These are phyloP conservation scores for Anoplius nigerrimus DNA, from an alignment of 2,888 invertebrate genomes.

Conservation along the genomic window DNA sequence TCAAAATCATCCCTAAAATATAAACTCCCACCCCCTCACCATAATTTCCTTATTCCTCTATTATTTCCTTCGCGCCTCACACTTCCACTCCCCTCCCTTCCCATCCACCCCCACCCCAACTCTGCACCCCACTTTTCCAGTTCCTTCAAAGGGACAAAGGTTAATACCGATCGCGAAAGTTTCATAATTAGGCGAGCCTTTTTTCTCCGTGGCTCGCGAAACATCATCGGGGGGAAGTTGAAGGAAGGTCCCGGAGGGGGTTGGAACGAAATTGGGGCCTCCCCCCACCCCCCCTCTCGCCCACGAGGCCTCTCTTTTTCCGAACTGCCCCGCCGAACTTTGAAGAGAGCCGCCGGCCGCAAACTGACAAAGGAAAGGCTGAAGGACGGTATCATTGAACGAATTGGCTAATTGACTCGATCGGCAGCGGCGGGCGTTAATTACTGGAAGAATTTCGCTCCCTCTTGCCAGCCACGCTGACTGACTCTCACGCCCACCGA, in stretches of 20 bases:
- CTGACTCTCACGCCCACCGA: conserved; percentile 30
- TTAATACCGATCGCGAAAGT: too few relatives aligned
- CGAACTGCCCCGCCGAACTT: too few relatives aligned
- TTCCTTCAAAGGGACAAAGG: too few relatives aligned
- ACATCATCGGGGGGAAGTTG: not conserved
- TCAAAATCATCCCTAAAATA: too few relatives aligned
- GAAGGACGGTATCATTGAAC: conserved; percentile 65
- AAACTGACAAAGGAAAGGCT: conserved; percentile 31
- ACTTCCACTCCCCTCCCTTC: too few relatives aligned
- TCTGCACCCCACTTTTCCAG: not conserved
- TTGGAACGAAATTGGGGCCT: not conserved
- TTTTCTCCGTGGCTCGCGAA: not conserved
- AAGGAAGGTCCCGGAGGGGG: not conserved
- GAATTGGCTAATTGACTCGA: conserved; percentile 70
- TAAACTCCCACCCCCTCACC: too few relatives aligned
- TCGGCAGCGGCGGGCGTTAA: conserved; percentile 58
- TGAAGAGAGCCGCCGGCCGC: not conserved
- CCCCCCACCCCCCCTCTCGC: not conserved
- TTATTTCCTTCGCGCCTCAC: too few relatives aligned
- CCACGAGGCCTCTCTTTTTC: too few relatives aligned
- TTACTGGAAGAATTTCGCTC: conserved; percentile 50
- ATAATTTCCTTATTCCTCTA: too few relatives aligned
- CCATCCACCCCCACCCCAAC: too few relatives aligned
- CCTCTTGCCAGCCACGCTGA: conserved; percentile 37
- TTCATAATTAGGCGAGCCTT: too few relatives aligned